Percentiles rank a stretch among this genome's conserved stretches.
phyloP scores from a whole-genome alignment of 2,113 vertebrate species.

The Hippocampus barbouri region DNA sequence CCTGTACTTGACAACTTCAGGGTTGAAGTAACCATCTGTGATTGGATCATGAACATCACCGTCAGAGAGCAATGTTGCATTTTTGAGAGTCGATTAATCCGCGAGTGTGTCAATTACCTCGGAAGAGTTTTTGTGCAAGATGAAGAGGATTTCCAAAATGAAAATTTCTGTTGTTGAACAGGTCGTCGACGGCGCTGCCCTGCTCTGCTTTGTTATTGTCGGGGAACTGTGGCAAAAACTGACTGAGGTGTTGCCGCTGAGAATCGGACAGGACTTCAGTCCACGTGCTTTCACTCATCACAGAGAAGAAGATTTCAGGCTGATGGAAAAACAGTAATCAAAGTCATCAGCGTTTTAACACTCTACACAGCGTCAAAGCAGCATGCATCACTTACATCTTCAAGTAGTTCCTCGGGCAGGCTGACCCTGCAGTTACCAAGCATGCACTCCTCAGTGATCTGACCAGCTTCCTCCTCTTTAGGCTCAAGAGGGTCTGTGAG shows the following conservation, averaged over 20 bases:
- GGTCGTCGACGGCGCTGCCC: slow-evolving; percentile 70
- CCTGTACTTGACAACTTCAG: slow-evolving; percentile 94
- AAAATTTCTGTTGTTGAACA: slow-evolving; percentile 87
- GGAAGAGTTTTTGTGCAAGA: slow-evolving; percentile 90
- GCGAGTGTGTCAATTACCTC: slow-evolving; percentile 72
- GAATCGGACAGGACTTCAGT: slow-evolving; percentile 83
- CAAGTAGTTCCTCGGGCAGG: slow-evolving; percentile 90
- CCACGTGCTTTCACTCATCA: slow-evolving; percentile 90
- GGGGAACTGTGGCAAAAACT: slow-evolving; percentile 87
- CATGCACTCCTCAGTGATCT: slow-evolving; percentile 93
- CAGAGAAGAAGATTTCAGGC: slow-evolving; percentile 95
- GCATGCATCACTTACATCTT: slow-evolving; percentile 81
- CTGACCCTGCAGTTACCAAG: slow-evolving; percentile 83
- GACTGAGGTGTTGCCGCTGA: slow-evolving; percentile 85
- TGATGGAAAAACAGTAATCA: slow-evolving; percentile 48
- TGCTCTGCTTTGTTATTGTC: slow-evolving; percentile 80
- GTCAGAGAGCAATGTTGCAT: background rate
- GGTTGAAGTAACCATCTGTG: slow-evolving; percentile 92
- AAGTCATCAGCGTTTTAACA: background rate
- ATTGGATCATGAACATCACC: slow-evolving; percentile 4
- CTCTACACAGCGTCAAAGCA: background rate
- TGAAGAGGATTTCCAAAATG: slow-evolving; percentile 91
- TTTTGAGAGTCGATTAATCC: background rate
- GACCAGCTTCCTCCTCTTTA: slow-evolving; percentile 73
- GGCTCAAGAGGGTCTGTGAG: slow-evolving; percentile 85